Evolutionary conservation across 2,797 vertebrate species (phyloP), one percentile per base, ranked within the genome.

Genomic region (Chloroceryle amazona): DNA sequence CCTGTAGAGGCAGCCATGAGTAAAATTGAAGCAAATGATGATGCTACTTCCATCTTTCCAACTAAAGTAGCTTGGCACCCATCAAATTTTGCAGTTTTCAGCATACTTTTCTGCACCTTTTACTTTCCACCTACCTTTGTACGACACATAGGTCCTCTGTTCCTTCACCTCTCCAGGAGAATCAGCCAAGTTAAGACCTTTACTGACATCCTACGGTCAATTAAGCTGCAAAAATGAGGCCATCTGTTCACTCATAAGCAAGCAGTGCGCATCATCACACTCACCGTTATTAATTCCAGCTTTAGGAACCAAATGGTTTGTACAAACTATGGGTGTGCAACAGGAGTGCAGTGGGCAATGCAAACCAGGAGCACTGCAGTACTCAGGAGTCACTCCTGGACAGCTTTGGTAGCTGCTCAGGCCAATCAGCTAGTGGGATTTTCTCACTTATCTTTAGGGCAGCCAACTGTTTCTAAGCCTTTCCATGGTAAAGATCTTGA

Each of bases 71-170:
- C 42, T 49, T 7, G 4, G 37, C 58, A 18, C 33, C 0, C 1
- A 37, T 13, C 1, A 5, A 42, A 23, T 62, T 80, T n/a, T 1
- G 0, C 37, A 19, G 26, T 17, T 85, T 23, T 42, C 58, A 2
- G 1, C 2, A 29, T 5, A 21, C 29, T 6, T 35, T 54, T 66
- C n/a, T 31, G 14, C 17, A 57, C 25, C 17, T 52, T 83, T 71
- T 18, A 14, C n/a, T 79, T 75, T n/a, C 35, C 16, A 5, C 35
- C 44, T 68, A 31, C 46, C 57, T 44, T 18, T 25, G 54, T 58
- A 12, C 0, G 4, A 54, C 1, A 2, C 4, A 7, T 1, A 6
- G 0, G 1, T 5, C 4, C 29, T 58, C 54, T 46, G 18, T 9
- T 85, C 86, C 81, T 80, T 70, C 58, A 49, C 37, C 44, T 55